A percentile compares a stretch with the other conserved stretches of the same genome.
phyloP scores from a whole-genome alignment of 2,113 vertebrate species.

The Gadus chalcogrammus region DNA sequence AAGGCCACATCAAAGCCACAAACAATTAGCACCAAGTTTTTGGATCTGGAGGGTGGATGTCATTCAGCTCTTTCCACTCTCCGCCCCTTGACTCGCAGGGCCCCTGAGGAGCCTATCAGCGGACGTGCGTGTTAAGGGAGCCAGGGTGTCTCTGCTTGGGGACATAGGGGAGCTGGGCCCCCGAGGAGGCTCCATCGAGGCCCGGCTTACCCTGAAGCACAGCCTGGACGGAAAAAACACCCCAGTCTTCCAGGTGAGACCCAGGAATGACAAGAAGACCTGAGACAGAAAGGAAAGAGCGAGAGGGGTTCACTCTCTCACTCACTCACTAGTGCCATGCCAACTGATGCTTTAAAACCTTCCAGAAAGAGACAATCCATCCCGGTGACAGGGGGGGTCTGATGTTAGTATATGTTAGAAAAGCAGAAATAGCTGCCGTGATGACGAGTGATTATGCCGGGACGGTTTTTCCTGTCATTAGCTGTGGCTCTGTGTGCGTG shows the following conservation, averaged over 20 bases:
- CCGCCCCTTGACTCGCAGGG: constrained; percentile 35
- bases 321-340: no score
- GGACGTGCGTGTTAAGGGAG: constrained; percentile 35
- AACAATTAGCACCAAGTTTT: no score
- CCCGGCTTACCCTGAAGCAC: constrained; percentile 55
- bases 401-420: no score
- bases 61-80: background rate
- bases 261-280: background rate
- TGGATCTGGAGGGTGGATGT: no score
- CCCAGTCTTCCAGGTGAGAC: constrained; percentile 57
- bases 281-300: background rate
- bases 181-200: constrained; percentile 50
- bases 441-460: no score
- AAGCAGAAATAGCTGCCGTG: no score
- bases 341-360: no score
- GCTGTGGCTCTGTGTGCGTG: no score
- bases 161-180: constrained; percentile 56
- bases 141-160: constrained; percentile 37
- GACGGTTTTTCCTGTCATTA: no score
- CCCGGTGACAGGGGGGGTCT: no score
- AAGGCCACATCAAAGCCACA: background rate
- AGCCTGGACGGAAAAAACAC: constrained; percentile 21
- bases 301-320: background rate
- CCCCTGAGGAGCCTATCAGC: constrained; percentile 44
- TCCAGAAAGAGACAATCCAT: no score